These are phyloP conservation scores for Microctonus brassicae DNA, from an alignment of 2,888 invertebrate species.

Conservation along the genomic window DNA sequence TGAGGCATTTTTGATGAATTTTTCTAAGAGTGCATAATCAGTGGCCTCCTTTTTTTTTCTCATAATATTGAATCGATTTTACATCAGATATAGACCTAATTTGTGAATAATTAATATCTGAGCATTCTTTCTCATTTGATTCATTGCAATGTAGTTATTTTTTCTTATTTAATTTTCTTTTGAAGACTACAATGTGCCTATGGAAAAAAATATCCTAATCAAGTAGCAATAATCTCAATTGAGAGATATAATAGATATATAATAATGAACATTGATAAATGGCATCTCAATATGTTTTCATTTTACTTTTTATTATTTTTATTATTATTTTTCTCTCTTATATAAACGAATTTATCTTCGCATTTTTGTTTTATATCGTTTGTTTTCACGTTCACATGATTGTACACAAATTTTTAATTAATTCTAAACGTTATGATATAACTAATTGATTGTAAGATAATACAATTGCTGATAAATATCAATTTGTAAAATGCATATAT, in stretches of 20 bases:
- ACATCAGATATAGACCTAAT: background rate
- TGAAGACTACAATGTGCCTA: background rate
- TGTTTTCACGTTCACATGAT: background rate
- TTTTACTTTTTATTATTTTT: background rate
- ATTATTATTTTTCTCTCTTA: background rate
- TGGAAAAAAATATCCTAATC: conserved; percentile 29
- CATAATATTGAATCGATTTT: background rate
- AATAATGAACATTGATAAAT: background rate
- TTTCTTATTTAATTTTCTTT: background rate
- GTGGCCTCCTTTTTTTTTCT: background rate
- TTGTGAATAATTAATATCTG: conserved; percentile 18
- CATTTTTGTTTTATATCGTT: background rate
- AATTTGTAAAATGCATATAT: conserved; percentile 2
- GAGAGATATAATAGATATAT: background rate
- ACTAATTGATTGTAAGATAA: background rate
- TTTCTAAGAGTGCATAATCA: background rate
- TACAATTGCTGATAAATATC: background rate
- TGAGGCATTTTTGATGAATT: conserved; percentile 7
- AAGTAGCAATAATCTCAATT: conserved; percentile 13
- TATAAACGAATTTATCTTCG: background rate
- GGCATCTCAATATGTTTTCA: background rate
- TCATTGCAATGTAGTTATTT: background rate
- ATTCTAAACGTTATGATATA: background rate
- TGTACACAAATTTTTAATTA: background rate
- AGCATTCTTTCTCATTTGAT: conserved; percentile 17